Conservation (phyloP, 2,113 vertebrate species). For the Hippocampus zosterae region DNA sequence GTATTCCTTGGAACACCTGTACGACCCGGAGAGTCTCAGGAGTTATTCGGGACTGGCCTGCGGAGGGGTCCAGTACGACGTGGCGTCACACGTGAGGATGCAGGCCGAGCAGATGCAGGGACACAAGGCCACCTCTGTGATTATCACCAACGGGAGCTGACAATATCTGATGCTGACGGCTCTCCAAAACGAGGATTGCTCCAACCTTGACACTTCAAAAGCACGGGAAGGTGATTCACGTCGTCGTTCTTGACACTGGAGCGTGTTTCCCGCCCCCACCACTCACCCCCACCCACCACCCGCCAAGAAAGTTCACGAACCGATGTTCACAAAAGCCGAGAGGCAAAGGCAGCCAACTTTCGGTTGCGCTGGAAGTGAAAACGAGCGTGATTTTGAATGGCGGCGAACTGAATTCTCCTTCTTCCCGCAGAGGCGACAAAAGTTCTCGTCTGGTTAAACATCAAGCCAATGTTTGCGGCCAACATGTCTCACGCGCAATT, state of each 20-base stretch:
- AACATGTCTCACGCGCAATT: constrained; percentile 49
- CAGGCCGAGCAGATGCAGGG: constrained; percentile 91
- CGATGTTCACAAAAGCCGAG: constrained; percentile 22
- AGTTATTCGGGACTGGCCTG: constrained; percentile 87
- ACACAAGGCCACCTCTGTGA: constrained; percentile 98
- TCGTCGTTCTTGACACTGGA: constrained; percentile 23
- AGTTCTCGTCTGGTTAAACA: constrained; percentile 58
- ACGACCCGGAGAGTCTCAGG: constrained; percentile 87
- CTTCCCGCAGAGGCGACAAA: constrained; percentile 25
- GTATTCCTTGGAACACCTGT: constrained; percentile 95
- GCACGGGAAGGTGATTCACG: neutral
- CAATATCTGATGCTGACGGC: constrained; percentile 33
- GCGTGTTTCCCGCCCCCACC: neutral
- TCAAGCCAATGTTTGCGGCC: constrained; percentile 56
- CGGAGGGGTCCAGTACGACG: constrained; percentile 83
- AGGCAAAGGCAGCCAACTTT: constrained; percentile 16
- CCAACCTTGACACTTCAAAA: neutral
- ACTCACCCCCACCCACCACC: no score
- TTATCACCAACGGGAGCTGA: constrained; percentile 99
- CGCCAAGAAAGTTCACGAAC: constrained; percentile 23
- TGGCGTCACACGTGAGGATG: constrained; percentile 94
- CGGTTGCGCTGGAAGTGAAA: constrained; percentile 30
- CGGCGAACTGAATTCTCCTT: constrained; percentile 27
- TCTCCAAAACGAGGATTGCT: constrained; percentile 34
- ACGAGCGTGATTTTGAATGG: constrained; percentile 39